phyloP scores from a whole-genome alignment of 1,140 invertebrate genomes.

The Psilanteris sp. region DNA sequence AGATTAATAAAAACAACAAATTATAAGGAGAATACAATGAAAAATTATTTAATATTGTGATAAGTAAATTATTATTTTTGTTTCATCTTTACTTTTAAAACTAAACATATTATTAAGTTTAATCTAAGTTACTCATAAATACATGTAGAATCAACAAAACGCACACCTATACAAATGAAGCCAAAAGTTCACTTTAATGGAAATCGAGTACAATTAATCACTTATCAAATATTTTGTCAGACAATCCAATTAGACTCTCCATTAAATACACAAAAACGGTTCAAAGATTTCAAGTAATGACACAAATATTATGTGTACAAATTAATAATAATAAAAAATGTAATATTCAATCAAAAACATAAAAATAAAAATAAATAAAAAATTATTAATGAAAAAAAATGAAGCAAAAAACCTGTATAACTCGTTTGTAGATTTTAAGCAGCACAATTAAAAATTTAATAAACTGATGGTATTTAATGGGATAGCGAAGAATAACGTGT shows the following conservation, averaged over 20 bases:
- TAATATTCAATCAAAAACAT: too few species aligned
- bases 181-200: constrained; percentile 13
- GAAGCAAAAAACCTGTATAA: too few species aligned
- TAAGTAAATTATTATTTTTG: not conserved
- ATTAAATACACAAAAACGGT: not conserved
- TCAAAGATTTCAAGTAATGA: not conserved
- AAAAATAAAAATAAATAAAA: constrained; percentile 1
- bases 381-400: too few species aligned
- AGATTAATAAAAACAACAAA: too few species aligned
- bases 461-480: too few species aligned
- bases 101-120: constrained; percentile 7
- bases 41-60: not conserved
- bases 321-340: too few species aligned
- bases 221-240: constrained; percentile 26
- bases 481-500: too few species aligned
- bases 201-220: constrained; percentile 36
- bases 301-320: too few species aligned
- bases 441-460: too few species aligned
- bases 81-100: constrained; percentile 3
- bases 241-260: not conserved
- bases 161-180: constrained; percentile 1
- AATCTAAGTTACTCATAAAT: constrained; percentile 13
- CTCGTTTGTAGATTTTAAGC: too few species aligned
- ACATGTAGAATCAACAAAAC: constrained; percentile 2
- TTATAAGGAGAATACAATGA: too few species aligned